Evolutionary conservation across 2,113 vertebrate genomes (phyloP).

Genomic region (Anas platyrhynchos): DNA sequence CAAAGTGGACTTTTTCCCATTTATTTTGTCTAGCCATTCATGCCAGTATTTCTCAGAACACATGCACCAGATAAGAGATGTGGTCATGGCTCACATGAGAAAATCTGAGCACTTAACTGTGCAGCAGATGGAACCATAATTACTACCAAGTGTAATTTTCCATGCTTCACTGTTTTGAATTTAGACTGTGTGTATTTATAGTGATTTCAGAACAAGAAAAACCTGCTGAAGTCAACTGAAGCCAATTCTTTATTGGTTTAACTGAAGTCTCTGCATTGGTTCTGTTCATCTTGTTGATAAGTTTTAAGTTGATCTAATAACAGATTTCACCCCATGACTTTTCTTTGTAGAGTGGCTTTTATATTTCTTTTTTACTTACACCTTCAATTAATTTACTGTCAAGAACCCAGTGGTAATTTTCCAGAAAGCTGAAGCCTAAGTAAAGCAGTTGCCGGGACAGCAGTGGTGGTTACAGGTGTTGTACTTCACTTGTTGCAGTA

Average conservation of each 20-base stretch:
- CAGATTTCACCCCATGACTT: neutral
- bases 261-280: neutral
- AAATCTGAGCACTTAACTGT: neutral
- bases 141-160: neutral
- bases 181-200: neutral
- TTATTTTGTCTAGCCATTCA: neutral
- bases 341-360: neutral
- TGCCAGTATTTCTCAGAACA: neutral
- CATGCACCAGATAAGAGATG: neutral
- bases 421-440: neutral
- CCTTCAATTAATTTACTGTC: neutral
- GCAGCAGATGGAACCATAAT: neutral
- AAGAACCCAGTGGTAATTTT: neutral
- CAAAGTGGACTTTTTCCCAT: neutral
- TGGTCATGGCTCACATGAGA: neutral
- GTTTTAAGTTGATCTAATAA: neutral
- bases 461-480: neutral
- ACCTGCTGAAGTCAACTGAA: neutral
- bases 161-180: accelerated
- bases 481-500: neutral
- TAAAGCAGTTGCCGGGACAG: neutral
- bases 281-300: neutral
- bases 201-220: neutral
- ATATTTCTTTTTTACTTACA: neutral
- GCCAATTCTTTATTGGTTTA: neutral